Evolutionary conservation across 92 coral and sea anemone species (phyloP).

Genomic region (Epizoanthus rinbou): DNA sequence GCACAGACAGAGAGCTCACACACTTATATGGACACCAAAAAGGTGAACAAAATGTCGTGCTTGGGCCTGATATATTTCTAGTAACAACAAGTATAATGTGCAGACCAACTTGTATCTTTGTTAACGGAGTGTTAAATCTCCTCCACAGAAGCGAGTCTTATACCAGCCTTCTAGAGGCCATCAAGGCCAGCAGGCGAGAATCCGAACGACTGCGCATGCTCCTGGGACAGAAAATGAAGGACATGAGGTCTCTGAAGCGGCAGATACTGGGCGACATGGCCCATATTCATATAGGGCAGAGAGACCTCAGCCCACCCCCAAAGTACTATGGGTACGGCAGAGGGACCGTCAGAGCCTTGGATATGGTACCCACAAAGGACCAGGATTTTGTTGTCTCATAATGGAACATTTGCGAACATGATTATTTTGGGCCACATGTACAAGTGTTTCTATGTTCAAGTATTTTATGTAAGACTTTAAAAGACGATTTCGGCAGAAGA

Average conservation of each 20-base stretch:
- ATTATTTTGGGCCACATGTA: no score
- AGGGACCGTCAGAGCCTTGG: conserved; percentile 2
- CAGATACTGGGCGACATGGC: conserved; percentile 66
- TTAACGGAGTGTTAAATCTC: background rate
- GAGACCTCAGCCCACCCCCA: conserved; percentile 30
- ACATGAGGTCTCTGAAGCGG: conserved; percentile 75
- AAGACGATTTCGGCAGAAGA: no score
- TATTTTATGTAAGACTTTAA: no score
- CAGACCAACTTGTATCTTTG: no score
- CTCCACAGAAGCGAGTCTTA: conserved; percentile 43
- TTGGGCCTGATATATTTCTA: conserved; percentile 2
- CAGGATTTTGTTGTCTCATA: conserved; percentile 9
- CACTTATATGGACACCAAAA: background rate
- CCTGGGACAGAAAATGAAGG: conserved; percentile 73
- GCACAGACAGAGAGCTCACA: no score
- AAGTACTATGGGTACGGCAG: conserved; percentile 33
- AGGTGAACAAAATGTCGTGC: background rate
- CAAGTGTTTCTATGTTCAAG: no score
- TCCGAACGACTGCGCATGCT: conserved; percentile 78
- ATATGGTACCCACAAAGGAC: conserved; percentile 39
- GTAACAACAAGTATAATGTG: background rate
- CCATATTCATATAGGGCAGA: background rate
- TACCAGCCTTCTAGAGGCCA: conserved; percentile 73
- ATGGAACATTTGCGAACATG: no score
- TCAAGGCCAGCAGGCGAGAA: conserved; percentile 73